phyloP scores from a whole-genome alignment of 2,797 vertebrate genomes.

The Echiichthys vipera region DNA sequence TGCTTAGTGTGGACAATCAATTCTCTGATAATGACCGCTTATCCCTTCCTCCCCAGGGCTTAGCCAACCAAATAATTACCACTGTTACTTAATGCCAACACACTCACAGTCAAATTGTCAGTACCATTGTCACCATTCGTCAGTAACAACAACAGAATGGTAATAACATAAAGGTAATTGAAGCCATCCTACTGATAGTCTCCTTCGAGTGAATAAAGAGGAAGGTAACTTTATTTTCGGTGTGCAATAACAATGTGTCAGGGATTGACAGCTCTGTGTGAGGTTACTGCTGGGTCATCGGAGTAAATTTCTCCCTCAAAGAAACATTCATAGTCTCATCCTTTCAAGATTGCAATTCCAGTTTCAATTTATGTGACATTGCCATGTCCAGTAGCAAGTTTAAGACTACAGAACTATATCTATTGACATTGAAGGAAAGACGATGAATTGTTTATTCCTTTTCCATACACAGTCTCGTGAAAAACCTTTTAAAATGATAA shows the following conservation, averaged over 20 bases:
- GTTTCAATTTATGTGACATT: neutral
- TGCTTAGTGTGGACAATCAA: slow-evolving; percentile 42
- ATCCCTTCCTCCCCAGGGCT: slow-evolving; percentile 31
- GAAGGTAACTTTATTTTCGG: neutral
- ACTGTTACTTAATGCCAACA: slow-evolving; percentile 22
- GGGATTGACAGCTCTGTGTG: neutral
- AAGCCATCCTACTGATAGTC: neutral
- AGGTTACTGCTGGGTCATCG: slow-evolving; percentile 17
- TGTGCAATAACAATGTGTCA: slow-evolving; percentile 3
- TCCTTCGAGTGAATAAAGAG: neutral
- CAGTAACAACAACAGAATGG: slow-evolving; percentile 24
- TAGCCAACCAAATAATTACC: slow-evolving; percentile 60
- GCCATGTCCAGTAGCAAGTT: neutral
- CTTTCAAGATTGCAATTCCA: neutral
- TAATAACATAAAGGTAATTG: slow-evolving; percentile 29
- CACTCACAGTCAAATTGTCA: slow-evolving; percentile 3
- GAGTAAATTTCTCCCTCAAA: neutral
- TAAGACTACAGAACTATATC: neutral
- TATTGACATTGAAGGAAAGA: slow-evolving; percentile 28
- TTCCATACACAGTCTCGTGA: neutral
- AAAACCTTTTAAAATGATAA: slow-evolving; percentile 45
- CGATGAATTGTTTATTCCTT: slow-evolving; percentile 16
- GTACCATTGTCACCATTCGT: neutral
- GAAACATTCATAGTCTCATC: neutral
- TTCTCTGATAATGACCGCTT: slow-evolving; percentile 57